These are phyloP conservation scores for Drosophila setifemur DNA, from an alignment of 1,140 invertebrate genomes.

Conservation along the genomic window DNA sequence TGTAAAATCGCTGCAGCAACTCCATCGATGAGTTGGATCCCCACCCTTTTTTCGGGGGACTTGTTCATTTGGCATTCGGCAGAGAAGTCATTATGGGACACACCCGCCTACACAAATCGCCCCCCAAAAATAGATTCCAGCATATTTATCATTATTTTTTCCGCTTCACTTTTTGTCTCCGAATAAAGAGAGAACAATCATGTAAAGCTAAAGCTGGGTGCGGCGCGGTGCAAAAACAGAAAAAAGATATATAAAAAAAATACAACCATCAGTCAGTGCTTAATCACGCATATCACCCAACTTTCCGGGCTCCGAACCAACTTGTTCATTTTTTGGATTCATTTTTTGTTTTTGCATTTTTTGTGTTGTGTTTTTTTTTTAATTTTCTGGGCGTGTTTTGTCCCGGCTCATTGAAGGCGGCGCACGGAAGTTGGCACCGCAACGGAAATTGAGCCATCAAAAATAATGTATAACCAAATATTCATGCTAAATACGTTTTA, in stretches of 20 bases:
- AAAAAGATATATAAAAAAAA: not conserved
- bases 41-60: conserved; percentile 1
- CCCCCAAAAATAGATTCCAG: conserved; percentile 56
- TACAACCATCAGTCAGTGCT: conserved; percentile 29
- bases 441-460: conserved; percentile 78
- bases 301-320: conserved; percentile 25
- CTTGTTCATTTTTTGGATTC: conserved; percentile 15
- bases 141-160: conserved; percentile 72
- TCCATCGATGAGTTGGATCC: conserved; percentile 10
- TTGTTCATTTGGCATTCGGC: conserved; percentile 49
- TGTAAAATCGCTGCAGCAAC: conserved; percentile 11
- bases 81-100: conserved; percentile 71
- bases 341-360: conserved; percentile 33
- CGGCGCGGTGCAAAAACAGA: conserved; percentile 33
- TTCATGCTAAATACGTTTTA: conserved; percentile 24
- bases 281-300: conserved; percentile 69
- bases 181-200: conserved; percentile 31
- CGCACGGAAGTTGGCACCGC: conserved; percentile 60
- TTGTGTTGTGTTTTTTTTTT: conserved; percentile 28
- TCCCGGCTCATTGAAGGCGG: conserved; percentile 58
- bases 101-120: conserved; percentile 46
- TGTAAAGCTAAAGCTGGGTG: conserved; percentile 20
- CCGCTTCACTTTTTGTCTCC: conserved; percentile 30
- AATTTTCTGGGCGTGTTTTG: conserved; percentile 45
- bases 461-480: conserved; percentile 55